phyloP scores from a whole-genome alignment of 2,797 vertebrate species.

The Eulemur albifrons region DNA sequence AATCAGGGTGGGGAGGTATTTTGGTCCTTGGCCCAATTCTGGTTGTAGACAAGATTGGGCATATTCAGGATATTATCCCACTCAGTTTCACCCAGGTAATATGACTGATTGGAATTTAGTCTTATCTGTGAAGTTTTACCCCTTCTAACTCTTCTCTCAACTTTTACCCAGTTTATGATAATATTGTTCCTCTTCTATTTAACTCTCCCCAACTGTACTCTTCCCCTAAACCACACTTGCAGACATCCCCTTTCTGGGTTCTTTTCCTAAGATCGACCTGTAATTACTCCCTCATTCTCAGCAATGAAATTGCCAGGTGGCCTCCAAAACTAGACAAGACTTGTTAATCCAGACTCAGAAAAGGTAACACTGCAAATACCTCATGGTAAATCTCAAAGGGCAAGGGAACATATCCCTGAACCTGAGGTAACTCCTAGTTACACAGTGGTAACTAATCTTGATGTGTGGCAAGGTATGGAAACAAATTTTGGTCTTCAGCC shows the following conservation, averaged over 20 bases:
- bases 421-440: background rate
- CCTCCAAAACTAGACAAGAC: constrained; percentile 23
- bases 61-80: background rate
- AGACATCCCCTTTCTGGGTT: background rate
- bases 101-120: background rate
- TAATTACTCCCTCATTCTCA: background rate
- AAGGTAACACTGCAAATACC: background rate
- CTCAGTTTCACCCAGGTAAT: background rate
- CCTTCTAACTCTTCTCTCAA: background rate
- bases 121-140: background rate
- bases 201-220: background rate
- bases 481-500: background rate
- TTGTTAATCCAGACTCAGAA: constrained; percentile 49
- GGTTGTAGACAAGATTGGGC: background rate
- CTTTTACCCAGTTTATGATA: background rate
- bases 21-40: background rate
- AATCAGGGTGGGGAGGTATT: background rate
- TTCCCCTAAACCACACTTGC: background rate
- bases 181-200: background rate
- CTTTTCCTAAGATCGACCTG: background rate
- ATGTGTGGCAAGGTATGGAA: background rate
- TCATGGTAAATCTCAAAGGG: background rate
- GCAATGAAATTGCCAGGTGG: background rate
- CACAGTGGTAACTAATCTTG: background rate
- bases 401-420: background rate